Conservation (phyloP, 2,113 vertebrate species). For the Meriones unguiculatus region DNA sequence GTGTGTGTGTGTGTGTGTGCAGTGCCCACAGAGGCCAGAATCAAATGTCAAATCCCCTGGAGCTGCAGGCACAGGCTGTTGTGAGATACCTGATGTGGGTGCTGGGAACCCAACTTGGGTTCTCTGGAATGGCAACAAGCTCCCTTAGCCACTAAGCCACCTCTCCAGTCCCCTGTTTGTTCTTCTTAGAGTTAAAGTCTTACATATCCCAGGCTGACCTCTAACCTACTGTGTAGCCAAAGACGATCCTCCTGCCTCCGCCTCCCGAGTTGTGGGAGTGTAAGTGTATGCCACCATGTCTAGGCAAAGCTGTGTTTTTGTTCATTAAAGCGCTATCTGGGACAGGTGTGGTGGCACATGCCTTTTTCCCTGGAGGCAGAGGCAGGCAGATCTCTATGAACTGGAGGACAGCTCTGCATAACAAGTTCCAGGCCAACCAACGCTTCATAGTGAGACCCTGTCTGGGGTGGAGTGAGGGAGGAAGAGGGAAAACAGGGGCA, state of each 20-base stretch:
- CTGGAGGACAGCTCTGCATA: background rate
- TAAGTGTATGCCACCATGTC: background rate
- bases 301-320: background rate
- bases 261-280: background rate
- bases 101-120: background rate
- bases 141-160: background rate
- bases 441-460: background rate
- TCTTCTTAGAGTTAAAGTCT: background rate
- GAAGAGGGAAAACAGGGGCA: background rate
- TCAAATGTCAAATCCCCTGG: background rate
- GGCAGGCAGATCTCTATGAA: background rate
- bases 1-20: background rate
- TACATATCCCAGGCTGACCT: background rate
- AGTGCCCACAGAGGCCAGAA: background rate
- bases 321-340: slow-evolving; percentile 9
- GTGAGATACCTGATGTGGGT: background rate
- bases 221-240: background rate
- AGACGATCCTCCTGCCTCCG: background rate
- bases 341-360: background rate
- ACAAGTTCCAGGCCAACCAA: background rate
- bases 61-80: background rate
- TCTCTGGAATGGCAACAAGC: background rate
- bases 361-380: background rate
- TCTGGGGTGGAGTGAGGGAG: background rate
- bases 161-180: background rate